Evolutionary conservation across 2,888 invertebrate species (phyloP).

Genomic region (Melanostoma scalare): DNA sequence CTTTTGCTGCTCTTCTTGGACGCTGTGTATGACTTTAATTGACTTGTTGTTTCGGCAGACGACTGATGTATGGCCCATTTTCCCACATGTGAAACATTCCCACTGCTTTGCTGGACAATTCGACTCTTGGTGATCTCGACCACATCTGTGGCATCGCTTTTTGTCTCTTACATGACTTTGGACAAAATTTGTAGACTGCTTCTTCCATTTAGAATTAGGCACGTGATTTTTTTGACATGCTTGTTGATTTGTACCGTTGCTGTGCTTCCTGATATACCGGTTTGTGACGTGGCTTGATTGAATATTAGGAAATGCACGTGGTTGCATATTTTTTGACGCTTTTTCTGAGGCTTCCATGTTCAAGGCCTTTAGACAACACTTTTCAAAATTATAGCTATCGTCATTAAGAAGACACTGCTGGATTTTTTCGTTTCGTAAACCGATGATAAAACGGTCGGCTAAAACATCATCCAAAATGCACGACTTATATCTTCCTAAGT

Average conservation of each 20-base stretch:
- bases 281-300: too few relatives aligned
- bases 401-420: background rate
- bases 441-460: too few relatives aligned
- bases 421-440: slow-evolving; percentile 3
- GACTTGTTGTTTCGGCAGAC: too few relatives aligned
- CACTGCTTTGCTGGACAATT: slow-evolving; percentile 24
- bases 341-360: slow-evolving; percentile 16
- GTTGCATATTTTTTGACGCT: slow-evolving; percentile 29
- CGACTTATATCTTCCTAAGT: too few relatives aligned
- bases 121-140: slow-evolving; percentile 3
- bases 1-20: too few relatives aligned
- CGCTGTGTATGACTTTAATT: too few relatives aligned
- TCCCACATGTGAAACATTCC: background rate
- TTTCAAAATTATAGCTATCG: slow-evolving; percentile 1
- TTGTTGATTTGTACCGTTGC: background rate
- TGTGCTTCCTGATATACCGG: too few relatives aligned
- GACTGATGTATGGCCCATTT: background rate
- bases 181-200: too few relatives aligned
- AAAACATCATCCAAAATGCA: too few relatives aligned
- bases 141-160: too few relatives aligned
- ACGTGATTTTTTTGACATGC: slow-evolving; percentile 3
- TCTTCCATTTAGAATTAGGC: background rate
- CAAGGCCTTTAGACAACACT: slow-evolving; percentile 18
- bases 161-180: too few relatives aligned
- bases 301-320: background rate